Evolutionary conservation across 1,140 invertebrate genomes (phyloP).

Genomic region (Medauroidea extradentata): DNA sequence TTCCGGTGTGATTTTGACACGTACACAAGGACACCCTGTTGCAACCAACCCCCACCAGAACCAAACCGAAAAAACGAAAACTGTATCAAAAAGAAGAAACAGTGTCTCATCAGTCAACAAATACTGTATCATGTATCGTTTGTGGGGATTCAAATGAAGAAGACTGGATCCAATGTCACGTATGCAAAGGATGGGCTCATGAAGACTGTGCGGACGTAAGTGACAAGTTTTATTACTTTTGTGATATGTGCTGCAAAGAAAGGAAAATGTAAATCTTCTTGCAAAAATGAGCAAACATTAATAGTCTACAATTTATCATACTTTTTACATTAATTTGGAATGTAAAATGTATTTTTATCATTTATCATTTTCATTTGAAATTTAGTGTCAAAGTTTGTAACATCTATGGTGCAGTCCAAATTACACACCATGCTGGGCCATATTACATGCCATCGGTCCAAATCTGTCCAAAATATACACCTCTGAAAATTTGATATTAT

Average conservation of each 20-base stretch:
- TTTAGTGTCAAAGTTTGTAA: too few species aligned
- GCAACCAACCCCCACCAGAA: not conserved
- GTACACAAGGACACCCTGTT: not conserved
- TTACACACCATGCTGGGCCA: too few species aligned
- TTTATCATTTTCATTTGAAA: too few species aligned
- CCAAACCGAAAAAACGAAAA: not conserved
- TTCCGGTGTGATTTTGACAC: not conserved
- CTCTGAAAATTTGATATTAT: too few species aligned
- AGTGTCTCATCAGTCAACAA: not conserved
- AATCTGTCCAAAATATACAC: too few species aligned
- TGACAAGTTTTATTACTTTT: not conserved
- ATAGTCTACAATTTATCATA: too few species aligned
- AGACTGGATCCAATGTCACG: not conserved
- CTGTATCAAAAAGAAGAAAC: not conserved
- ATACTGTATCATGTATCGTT: not conserved
- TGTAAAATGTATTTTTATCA: too few species aligned
- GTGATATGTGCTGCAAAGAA: not conserved
- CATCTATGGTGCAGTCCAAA: too few species aligned
- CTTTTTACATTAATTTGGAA: too few species aligned
- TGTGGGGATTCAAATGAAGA: not conserved
- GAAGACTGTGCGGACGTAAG: not conserved
- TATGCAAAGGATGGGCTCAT: slow-evolving; percentile 7
- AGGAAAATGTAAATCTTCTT: slow-evolving; percentile 3
- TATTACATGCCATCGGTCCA: too few species aligned
- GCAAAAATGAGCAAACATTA: slow-evolving; percentile 2